These are phyloP conservation scores for Galerucella pusilla DNA, from an alignment of 2,888 invertebrate genomes.

Conservation along the genomic window DNA sequence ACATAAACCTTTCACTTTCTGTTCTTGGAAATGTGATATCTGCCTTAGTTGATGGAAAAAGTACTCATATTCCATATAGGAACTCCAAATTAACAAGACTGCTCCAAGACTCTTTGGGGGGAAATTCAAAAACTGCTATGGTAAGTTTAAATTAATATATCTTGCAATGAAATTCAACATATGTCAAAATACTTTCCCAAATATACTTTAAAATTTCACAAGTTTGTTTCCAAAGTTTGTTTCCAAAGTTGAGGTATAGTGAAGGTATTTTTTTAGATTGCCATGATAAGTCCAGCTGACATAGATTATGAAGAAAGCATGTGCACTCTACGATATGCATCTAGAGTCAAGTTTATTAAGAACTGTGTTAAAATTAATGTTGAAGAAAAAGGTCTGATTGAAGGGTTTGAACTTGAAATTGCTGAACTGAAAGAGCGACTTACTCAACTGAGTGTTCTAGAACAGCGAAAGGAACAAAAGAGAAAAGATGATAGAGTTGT, in stretches of 20 bases:
- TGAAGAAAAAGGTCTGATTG: constrained; percentile 94
- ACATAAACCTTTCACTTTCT: constrained; percentile 97
- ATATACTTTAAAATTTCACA: too few relatives aligned
- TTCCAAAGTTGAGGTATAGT: too few relatives aligned
- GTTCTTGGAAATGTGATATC: constrained; percentile 99
- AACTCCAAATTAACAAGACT: constrained; percentile 96
- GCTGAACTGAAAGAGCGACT: constrained; percentile 78
- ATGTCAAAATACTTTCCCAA: too few relatives aligned
- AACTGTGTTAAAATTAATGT: constrained; percentile 97
- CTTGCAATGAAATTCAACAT: neutral
- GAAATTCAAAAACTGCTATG: constrained; percentile 96
- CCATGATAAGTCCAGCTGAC: constrained; percentile 97
- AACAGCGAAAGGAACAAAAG: constrained; percentile 55
- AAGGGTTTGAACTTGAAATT: constrained; percentile 97
- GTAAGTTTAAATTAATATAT: constrained; percentile 64
- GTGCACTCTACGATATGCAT: constrained; percentile 95
- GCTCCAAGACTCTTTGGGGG: constrained; percentile 96
- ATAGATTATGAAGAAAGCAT: constrained; percentile 97
- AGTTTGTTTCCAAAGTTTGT: too few relatives aligned
- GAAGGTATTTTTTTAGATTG: constrained; percentile 73
- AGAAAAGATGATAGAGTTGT: constrained; percentile 50
- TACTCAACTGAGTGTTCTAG: constrained; percentile 54
- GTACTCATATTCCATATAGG: constrained; percentile 96
- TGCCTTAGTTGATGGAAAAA: constrained; percentile 96
- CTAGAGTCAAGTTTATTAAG: constrained; percentile 96